Conservation (phyloP, 1,140 invertebrate genomes). For the Drosophila elegans region DNA sequence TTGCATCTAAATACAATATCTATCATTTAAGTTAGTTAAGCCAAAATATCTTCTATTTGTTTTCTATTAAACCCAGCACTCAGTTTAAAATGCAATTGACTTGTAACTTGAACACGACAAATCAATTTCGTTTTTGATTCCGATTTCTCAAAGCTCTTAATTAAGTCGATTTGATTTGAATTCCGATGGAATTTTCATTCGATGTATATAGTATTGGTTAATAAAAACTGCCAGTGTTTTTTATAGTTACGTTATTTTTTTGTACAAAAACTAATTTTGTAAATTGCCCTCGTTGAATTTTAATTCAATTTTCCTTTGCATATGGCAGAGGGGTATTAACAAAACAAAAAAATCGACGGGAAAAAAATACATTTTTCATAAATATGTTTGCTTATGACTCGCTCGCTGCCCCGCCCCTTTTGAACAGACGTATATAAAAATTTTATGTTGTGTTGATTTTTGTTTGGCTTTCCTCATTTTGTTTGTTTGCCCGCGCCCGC, state of each 20-base stretch:
- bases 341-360: neutral
- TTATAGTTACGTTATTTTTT: neutral
- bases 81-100: slow-evolving; percentile 11
- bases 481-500: slow-evolving; percentile 14
- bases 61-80: slow-evolving; percentile 3
- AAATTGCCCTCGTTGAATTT: slow-evolving; percentile 51
- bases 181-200: slow-evolving; percentile 14
- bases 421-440: slow-evolving; percentile 9
- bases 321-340: slow-evolving; percentile 10
- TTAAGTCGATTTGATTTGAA: slow-evolving; percentile 36
- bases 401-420: neutral
- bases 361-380: slow-evolving; percentile 13
- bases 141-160: slow-evolving; percentile 34
- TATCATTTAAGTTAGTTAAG: neutral
- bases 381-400: slow-evolving; percentile 43
- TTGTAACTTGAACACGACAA: slow-evolving; percentile 12
- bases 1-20: no score
- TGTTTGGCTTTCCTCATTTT: slow-evolving; percentile 24
- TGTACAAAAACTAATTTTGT: slow-evolving; percentile 34
- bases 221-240: slow-evolving; percentile 10
- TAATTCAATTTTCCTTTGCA: slow-evolving; percentile 44
- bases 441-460: slow-evolving; percentile 41
- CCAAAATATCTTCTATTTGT: slow-evolving; percentile 3
- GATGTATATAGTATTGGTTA: slow-evolving; percentile 3
- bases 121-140: slow-evolving; percentile 36